Evolutionary conservation across 2,113 vertebrate species (phyloP).

Genomic region (Ctenomys sociabilis): DNA sequence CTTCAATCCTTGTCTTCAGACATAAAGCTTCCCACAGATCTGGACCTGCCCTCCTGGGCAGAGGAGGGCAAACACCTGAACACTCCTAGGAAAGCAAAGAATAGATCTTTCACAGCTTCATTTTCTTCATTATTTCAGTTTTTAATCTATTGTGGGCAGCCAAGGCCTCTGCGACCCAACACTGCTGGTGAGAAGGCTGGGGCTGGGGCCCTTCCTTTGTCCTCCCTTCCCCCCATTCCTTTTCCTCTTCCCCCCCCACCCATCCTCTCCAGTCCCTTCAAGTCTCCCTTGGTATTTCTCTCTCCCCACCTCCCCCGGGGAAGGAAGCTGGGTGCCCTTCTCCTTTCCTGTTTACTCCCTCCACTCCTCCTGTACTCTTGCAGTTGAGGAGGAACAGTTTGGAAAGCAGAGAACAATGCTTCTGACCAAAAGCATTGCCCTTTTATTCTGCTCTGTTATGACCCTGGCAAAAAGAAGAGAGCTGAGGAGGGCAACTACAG

Average conservation of each 20-base stretch:
- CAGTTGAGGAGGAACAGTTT: not conserved
- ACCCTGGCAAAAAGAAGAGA: not conserved
- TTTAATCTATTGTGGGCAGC: not conserved
- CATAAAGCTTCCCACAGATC: not conserved
- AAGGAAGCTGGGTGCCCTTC: not conserved
- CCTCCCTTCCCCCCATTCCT: too few species aligned
- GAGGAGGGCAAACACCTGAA: not conserved
- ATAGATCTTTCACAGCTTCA: not conserved
- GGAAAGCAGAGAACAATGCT: not conserved
- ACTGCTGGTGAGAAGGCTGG: not conserved
- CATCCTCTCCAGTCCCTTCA: not conserved
- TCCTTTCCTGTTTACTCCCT: not conserved
- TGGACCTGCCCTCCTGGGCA: not conserved
- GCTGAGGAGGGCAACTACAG: not conserved
- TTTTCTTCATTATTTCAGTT: not conserved
- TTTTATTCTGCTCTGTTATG: not conserved
- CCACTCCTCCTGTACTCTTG: not conserved
- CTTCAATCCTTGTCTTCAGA: not conserved
- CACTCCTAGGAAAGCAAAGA: not conserved
- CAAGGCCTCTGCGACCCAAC: not conserved
- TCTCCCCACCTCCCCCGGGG: too few species aligned
- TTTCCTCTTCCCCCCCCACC: accelerated
- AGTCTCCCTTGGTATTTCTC: not conserved
- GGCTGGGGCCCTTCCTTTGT: not conserved
- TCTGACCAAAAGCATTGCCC: not conserved